Conservation (phyloP, 2,113 vertebrate genomes). For the Pao palembangensis region DNA sequence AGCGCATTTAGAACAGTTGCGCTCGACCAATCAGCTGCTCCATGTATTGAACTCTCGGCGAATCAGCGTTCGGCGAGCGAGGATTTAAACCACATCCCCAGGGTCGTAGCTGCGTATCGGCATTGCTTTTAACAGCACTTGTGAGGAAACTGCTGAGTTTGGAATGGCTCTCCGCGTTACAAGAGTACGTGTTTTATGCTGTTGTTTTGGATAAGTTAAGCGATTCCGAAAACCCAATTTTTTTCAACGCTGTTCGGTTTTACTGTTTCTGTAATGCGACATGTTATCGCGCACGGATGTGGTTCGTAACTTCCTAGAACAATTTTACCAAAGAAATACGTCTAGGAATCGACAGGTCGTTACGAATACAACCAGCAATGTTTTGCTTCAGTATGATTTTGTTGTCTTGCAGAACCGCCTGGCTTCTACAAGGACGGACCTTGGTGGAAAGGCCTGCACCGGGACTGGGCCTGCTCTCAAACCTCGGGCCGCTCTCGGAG, state of each 20-base stretch:
- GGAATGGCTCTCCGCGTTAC: conserved; percentile 73
- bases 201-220: too few relatives aligned
- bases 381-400: background rate
- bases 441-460: conserved; percentile 54
- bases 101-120: background rate
- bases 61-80: conserved; percentile 63
- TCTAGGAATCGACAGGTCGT: too few relatives aligned
- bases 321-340: too few relatives aligned
- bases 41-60: conserved; percentile 24
- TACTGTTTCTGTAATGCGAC: too few relatives aligned
- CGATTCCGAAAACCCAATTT: too few relatives aligned
- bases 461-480: conserved; percentile 51
- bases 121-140: background rate
- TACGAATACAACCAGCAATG: too few relatives aligned
- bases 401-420: conserved; percentile 66
- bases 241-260: too few relatives aligned
- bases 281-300: too few relatives aligned
- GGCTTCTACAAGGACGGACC: conserved; percentile 58
- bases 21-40: conserved; percentile 68
- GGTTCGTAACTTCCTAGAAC: too few relatives aligned
- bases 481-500: conserved; percentile 70
- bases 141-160: background rate
- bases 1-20: conserved; percentile 62
- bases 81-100: conserved; percentile 73
- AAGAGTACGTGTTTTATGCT: conserved; percentile 50